Evolutionary conservation across 2,888 invertebrate species (phyloP).

Genomic region (Zelleria hepariella): DNA sequence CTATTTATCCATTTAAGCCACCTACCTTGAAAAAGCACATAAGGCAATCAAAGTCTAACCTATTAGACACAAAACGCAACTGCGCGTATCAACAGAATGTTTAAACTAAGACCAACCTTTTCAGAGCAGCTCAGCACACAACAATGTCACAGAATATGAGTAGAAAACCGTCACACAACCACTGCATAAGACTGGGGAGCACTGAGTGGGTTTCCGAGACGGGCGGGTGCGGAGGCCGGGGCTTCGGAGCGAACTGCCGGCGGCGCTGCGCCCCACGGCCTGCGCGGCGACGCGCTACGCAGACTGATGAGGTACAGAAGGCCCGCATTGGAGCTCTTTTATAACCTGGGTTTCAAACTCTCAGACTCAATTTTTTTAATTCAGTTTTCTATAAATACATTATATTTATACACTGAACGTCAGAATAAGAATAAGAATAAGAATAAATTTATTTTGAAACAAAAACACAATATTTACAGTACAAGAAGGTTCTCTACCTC

Average conservation of each 20-base stretch:
- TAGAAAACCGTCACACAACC: not conserved
- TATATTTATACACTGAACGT: too few relatives aligned
- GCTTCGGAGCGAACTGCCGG: constrained; percentile 20
- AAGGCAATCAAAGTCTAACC: not conserved
- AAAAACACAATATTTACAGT: too few relatives aligned
- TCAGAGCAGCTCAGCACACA: not conserved
- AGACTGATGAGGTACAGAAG: not conserved
- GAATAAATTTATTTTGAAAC: too few relatives aligned
- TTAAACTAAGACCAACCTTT: not conserved
- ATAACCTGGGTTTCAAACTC: too few relatives aligned
- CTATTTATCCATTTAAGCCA: too few relatives aligned
- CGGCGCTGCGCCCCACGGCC: constrained; percentile 21
- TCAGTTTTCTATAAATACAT: too few relatives aligned
- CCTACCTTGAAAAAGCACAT: not conserved
- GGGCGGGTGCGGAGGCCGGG: constrained; percentile 1
- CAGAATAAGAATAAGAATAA: too few relatives aligned
- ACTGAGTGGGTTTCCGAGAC: not conserved
- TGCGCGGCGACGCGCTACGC: constrained; percentile 33
- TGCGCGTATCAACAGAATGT: not conserved
- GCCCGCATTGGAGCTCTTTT: not conserved
- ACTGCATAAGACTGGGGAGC: not conserved
- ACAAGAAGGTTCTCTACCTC: too few relatives aligned
- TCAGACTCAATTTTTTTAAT: too few relatives aligned
- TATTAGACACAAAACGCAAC: not conserved
- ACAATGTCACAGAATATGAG: not conserved